Percentiles rank a stretch among this genome's conserved stretches.
Conservation (phyloP, 2,797 vertebrate species). For the Champsocephalus esox region DNA sequence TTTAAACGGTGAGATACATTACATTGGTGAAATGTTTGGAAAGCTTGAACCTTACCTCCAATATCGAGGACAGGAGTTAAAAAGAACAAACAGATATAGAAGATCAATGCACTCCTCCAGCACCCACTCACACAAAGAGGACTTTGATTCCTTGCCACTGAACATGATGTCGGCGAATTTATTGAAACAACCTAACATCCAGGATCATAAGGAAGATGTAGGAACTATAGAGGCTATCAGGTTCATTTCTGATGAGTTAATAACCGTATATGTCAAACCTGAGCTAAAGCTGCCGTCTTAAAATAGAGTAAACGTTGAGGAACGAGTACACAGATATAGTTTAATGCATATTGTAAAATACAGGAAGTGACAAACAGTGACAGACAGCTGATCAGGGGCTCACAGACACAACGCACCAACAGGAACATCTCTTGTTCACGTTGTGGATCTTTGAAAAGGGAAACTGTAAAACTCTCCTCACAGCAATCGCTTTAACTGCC, state of each 20-base stretch:
- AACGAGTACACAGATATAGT: not conserved
- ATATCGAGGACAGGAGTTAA: not conserved
- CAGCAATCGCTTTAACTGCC: conserved; percentile 71
- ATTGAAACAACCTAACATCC: not conserved
- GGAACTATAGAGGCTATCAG: not conserved
- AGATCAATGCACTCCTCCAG: not conserved
- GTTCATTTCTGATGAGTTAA: not conserved
- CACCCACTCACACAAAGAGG: not conserved
- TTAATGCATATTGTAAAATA: not conserved
- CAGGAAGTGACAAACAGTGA: not conserved
- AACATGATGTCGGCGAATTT: not conserved
- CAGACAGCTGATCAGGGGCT: not conserved
- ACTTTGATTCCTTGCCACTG: not conserved
- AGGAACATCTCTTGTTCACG: conserved; percentile 13
- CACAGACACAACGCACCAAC: not conserved
- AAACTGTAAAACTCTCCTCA: conserved; percentile 51
- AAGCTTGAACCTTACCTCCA: no score
- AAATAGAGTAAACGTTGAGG: not conserved
- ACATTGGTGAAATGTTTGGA: no score
- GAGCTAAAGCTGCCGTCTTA: not conserved
- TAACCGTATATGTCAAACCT: not conserved
- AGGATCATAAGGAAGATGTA: not conserved
- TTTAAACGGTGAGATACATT: no score
- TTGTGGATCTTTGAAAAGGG: conserved; percentile 25
- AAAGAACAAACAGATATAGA: not conserved